Base-by-base conservation (phyloP, 2,113 vertebrate genomes). In the Ophthalmolycus amberensis region DNA sequence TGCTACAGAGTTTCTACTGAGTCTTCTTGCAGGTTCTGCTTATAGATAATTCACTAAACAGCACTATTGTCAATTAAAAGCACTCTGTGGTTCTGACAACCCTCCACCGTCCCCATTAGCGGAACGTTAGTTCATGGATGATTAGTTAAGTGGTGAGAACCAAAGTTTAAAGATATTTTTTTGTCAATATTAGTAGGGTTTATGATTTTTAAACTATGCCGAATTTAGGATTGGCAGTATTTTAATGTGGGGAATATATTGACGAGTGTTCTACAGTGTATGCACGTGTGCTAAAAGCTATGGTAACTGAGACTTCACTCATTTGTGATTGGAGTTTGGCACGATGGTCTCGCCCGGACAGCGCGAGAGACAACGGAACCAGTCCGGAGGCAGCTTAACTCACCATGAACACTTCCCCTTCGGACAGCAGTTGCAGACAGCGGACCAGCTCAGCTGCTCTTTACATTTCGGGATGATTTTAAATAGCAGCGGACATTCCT, bases 321-420 rank as follows among this genome's bases (percentile, higher is more conserved):
- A 10, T 77, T 48, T 86, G 22, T n/a, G 1, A 38, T 1, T 0
- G 66, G 60, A 48, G 58, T 79, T 44, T 59, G 73, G 70, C 32
- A 2, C 4, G 15, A 20, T 34, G 1, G 40, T 37, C 8, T 0
- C 27, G 1, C 3, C 32, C 25, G 7, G 1, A 9, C 52, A 27
- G n/a, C 9, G 48, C 15, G 50, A 7, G 42, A 48, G 22, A 48
- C 40, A n/a, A n/a, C 76, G 9, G 32, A 52, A 42, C 11, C 63
- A 34, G 79, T 71, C 37, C 50, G 70, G 12, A 66, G 59, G 34
- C 14, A 70, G 62, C 16, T 73, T 4, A 59, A 88, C 88, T 92
- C 87, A 90, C 89, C 78, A 11, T 48, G 27, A 79, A 5, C 67
- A 29, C 70, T 70, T 69, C 59, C 20, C 62, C 12, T 15, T 56